Evolutionary conservation across 2,113 vertebrate genomes (phyloP).

Genomic region (Menura novaehollandiae): DNA sequence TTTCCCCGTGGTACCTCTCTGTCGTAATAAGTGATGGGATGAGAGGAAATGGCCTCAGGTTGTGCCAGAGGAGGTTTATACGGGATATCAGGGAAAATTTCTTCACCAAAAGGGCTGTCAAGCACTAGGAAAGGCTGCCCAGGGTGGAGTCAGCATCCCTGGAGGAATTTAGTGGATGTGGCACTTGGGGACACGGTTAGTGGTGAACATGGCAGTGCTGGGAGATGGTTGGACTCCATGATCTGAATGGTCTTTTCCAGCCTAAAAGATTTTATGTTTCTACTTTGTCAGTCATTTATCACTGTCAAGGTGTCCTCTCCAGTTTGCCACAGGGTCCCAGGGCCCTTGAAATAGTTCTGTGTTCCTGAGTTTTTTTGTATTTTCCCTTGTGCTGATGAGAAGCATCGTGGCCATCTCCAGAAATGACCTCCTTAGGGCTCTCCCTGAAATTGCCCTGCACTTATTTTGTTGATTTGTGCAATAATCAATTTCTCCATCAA

Average conservation of each 20-base stretch:
- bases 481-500: background rate
- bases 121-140: background rate
- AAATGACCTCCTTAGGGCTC: background rate
- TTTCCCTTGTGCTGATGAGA: background rate
- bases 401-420: background rate
- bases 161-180: background rate
- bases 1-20: background rate
- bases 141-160: background rate
- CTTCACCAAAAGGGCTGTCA: background rate
- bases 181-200: background rate
- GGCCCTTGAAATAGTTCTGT: background rate
- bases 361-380: background rate
- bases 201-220: background rate
- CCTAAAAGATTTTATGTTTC: background rate
- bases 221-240: background rate
- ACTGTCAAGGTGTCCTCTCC: background rate
- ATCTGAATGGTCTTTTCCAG: background rate
- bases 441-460: background rate
- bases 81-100: background rate
- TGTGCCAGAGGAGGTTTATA: background rate
- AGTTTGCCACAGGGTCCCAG: background rate
- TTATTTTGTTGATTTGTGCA: background rate
- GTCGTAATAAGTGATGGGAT: background rate
- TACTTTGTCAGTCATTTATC: background rate
- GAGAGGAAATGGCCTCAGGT: background rate